phyloP scores from a whole-genome alignment of 1,140 invertebrate genomes.

The Acromyrmex heyeri region DNA sequence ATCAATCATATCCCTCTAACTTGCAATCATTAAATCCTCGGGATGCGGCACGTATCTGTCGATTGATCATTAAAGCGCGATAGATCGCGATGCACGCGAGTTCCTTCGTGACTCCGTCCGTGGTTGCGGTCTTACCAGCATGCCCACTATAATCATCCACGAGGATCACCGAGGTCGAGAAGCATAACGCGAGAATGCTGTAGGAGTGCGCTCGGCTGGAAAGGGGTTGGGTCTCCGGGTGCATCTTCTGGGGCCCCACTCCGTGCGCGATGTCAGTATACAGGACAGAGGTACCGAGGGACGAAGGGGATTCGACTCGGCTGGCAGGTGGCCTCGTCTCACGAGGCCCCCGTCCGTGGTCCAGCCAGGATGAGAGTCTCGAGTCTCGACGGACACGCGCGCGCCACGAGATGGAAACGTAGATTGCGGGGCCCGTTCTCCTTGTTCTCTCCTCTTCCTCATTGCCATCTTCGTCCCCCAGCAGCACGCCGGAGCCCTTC shows the following conservation, averaged over 20 bases:
- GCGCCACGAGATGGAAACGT: constrained; percentile 85
- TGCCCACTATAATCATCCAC: constrained; percentile 79
- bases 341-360: constrained; percentile 76
- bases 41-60: constrained; percentile 52
- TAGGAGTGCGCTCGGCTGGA: constrained; percentile 70
- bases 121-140: constrained; percentile 59
- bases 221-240: constrained; percentile 71
- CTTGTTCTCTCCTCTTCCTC: constrained; percentile 66
- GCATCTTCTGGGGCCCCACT: constrained; percentile 62
- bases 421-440: constrained; percentile 79
- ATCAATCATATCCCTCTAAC: constrained; percentile 8
- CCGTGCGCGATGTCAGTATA: constrained; percentile 13
- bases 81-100: constrained; percentile 52
- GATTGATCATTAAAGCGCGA: constrained; percentile 66
- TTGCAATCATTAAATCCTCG: constrained; percentile 65
- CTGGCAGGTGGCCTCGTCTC: constrained; percentile 85
- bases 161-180: constrained; percentile 77
- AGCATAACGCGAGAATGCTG: constrained; percentile 81
- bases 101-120: constrained; percentile 40
- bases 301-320: constrained; percentile 66
- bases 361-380: constrained; percentile 82
- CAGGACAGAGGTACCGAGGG: not conserved
- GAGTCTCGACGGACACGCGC: constrained; percentile 85
- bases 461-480: constrained; percentile 63
- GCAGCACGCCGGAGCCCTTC: not conserved